These are phyloP conservation scores for Oceanodroma tethys DNA, from an alignment of 2,113 vertebrate species.

Conservation along the genomic window DNA sequence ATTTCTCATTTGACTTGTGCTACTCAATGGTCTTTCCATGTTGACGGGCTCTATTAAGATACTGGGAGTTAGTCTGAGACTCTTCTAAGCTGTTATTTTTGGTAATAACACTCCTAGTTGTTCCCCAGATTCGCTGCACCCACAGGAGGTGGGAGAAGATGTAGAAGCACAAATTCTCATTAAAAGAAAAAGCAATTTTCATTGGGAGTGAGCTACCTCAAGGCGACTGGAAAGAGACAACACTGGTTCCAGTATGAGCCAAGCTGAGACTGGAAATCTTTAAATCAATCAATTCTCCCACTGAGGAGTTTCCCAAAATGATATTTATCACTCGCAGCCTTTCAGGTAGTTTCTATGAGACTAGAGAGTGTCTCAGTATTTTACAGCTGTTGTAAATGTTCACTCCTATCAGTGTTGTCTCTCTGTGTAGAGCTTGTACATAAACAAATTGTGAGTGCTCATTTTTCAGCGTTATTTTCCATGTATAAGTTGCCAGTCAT, in stretches of 20 bases:
- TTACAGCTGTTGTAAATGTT: not conserved
- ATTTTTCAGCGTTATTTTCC: not conserved
- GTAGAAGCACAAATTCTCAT: not conserved
- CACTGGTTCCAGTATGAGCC: not conserved
- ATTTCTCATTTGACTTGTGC: constrained; percentile 69
- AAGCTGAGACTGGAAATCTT: not conserved
- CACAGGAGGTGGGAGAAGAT: not conserved
- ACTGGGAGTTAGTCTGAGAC: constrained; percentile 36
- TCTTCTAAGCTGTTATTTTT: constrained; percentile 51
- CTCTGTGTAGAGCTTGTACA: not conserved
- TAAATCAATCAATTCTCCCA: not conserved
- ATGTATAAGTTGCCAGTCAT: not conserved
- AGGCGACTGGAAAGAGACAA: not conserved
- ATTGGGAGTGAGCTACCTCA: not conserved
- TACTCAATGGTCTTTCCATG: constrained; percentile 61
- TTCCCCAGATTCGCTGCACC: not conserved
- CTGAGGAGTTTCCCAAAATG: not conserved
- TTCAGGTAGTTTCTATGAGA: not conserved
- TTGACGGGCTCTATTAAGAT: constrained; percentile 66
- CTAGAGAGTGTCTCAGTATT: not conserved
- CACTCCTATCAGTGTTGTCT: not conserved
- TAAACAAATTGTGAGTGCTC: not conserved
- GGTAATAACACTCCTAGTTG: constrained; percentile 38
- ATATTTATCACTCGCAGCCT: not conserved
- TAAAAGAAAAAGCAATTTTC: constrained; percentile 12